These are phyloP conservation scores for Anagyrus pseudococci DNA, from an alignment of 2,888 invertebrate genomes.

Conservation along the genomic window DNA sequence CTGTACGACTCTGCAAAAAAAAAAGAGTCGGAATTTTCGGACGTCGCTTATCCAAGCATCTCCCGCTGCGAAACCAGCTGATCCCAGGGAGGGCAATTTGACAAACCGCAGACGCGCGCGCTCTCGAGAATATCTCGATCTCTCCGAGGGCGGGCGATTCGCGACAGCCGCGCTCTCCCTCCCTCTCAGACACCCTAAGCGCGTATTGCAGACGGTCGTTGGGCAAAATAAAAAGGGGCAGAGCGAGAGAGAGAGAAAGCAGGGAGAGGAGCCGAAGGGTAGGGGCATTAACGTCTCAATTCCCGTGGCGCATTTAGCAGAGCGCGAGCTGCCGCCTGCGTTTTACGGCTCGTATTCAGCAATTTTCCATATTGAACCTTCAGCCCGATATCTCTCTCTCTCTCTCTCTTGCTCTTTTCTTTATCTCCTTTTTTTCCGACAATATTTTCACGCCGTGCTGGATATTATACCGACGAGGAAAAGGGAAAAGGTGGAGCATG, in stretches of 20 bases:
- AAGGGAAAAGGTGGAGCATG: conserved; percentile 11
- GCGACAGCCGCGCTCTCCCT: not conserved
- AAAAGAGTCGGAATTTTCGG: too few species aligned
- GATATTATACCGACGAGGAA: not conserved
- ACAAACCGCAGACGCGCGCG: too few species aligned
- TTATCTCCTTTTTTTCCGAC: conserved; percentile 5
- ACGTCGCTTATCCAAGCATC: too few species aligned
- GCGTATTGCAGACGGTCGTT: too few species aligned
- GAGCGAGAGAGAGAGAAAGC: not conserved
- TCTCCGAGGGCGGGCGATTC: too few species aligned
- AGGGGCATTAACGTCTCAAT: conserved; percentile 34
- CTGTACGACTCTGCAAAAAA: too few species aligned
- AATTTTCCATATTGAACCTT: conserved; percentile 41
- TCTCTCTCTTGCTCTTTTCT: conserved; percentile 23
- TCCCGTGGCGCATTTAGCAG: conserved; percentile 23
- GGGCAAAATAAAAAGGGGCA: not conserved
- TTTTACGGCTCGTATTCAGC: conserved; percentile 41
- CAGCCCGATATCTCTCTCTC: conserved; percentile 20
- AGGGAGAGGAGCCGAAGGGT: not conserved
- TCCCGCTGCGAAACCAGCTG: too few species aligned
- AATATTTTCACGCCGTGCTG: too few species aligned
- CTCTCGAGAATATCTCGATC: too few species aligned
- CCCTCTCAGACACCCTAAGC: too few species aligned
- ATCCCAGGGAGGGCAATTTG: too few species aligned
- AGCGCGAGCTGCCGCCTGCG: conserved; percentile 31